Evolutionary conservation across 2,797 vertebrate genomes (phyloP).

Genomic region (Liasis olivaceus): DNA sequence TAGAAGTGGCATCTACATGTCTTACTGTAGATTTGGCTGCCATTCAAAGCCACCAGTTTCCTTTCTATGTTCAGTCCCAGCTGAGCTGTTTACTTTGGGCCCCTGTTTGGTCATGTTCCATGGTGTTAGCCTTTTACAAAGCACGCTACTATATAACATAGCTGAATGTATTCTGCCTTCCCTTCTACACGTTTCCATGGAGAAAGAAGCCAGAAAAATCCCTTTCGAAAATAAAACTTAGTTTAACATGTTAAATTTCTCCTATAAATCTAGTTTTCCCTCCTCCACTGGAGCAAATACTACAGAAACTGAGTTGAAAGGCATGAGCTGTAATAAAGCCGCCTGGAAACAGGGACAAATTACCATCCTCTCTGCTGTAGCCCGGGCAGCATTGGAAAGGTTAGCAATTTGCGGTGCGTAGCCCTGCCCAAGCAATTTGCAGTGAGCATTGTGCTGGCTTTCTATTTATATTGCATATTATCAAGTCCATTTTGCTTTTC

Average conservation of each 20-base stretch:
- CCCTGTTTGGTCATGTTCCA: not conserved
- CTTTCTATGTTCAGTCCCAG: not conserved
- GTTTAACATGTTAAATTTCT: not conserved
- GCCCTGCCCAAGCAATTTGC: conserved; percentile 13
- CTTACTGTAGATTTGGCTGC: not conserved
- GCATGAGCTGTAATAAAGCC: not conserved
- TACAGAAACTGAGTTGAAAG: not conserved
- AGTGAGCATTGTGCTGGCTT: not conserved
- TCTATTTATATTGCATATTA: not conserved
- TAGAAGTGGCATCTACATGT: not conserved
- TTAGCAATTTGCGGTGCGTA: not conserved
- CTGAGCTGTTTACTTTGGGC: not conserved
- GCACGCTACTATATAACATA: not conserved
- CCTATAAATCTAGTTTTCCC: not conserved
- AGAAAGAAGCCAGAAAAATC: not conserved
- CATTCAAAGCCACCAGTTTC: not conserved
- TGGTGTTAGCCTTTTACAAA: not conserved
- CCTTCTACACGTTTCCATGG: not conserved
- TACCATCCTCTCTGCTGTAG: not conserved
- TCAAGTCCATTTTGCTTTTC: conserved; percentile 16
- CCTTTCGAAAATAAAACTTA: not conserved
- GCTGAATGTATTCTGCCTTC: not conserved
- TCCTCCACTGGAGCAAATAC: not conserved
- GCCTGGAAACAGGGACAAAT: not conserved
- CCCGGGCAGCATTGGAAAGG: not conserved